Conservation (phyloP, 2,113 vertebrate genomes). For the Synchiropus splendidus region DNA sequence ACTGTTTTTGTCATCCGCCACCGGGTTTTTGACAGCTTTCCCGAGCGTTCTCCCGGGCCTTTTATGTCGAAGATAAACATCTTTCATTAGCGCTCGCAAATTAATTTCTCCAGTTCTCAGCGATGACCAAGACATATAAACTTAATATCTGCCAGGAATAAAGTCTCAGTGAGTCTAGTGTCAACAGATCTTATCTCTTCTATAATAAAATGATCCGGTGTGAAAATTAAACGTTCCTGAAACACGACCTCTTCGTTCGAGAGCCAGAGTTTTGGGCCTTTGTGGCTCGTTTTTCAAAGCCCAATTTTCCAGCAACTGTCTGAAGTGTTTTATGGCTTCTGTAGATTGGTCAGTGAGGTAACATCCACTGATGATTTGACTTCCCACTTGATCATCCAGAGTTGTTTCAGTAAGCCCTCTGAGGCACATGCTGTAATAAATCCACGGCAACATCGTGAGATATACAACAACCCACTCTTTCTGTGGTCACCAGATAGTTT, state of each 20-base stretch:
- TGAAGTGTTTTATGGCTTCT: constrained; percentile 27
- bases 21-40: too few relatives aligned
- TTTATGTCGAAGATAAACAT: constrained; percentile 6
- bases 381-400: constrained; percentile 25
- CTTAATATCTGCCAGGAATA: too few relatives aligned
- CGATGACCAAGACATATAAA: too few relatives aligned
- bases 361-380: constrained; percentile 31
- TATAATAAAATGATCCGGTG: too few relatives aligned
- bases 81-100: constrained; percentile 8
- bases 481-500: constrained; percentile 46
- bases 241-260: too few relatives aligned
- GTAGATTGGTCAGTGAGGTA: constrained; percentile 46
- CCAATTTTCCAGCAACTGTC: constrained; percentile 38
- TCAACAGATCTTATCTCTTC: too few relatives aligned
- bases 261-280: too few relatives aligned
- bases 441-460: constrained; percentile 35
- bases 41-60: too few relatives aligned
- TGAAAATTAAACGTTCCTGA: too few relatives aligned
- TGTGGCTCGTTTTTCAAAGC: too few relatives aligned
- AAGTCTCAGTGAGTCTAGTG: too few relatives aligned
- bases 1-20: too few relatives aligned
- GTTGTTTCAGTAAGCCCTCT: constrained; percentile 37
- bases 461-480: constrained; percentile 38
- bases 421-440: constrained; percentile 23
- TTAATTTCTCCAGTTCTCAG: background rate